Evolutionary conservation across 2,797 vertebrate genomes (phyloP).

Genomic region (Pseudochirops cupreus): DNA sequence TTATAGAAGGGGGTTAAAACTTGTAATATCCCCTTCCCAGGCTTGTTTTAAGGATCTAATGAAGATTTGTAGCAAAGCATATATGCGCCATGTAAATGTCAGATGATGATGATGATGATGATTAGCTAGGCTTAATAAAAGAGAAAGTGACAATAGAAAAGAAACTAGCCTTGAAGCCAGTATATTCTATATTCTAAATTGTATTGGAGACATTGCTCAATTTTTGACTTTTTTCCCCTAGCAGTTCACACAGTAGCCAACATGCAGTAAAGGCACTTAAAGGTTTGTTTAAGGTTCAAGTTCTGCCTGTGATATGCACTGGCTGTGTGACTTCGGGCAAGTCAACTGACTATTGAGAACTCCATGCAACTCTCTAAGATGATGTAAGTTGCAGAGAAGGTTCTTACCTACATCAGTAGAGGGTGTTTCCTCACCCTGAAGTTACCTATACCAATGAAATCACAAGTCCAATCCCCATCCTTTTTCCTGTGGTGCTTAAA

Average conservation of each 20-base stretch:
- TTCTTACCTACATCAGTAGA: not conserved
- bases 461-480: not conserved
- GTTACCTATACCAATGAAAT: not conserved
- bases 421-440: not conserved
- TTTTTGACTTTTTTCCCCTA: not conserved
- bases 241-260: not conserved
- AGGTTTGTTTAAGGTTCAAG: not conserved
- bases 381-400: not conserved
- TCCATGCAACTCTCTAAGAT: not conserved
- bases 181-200: not conserved
- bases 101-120: too few species aligned
- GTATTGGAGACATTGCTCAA: not conserved
- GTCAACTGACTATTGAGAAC: not conserved
- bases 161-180: not conserved
- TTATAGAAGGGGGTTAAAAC: too few species aligned
- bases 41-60: too few species aligned
- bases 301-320: not conserved
- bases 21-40: too few species aligned
- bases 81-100: too few species aligned
- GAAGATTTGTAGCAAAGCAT: too few species aligned
- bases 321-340: not conserved
- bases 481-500: not conserved
- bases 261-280: not conserved
- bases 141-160: too few species aligned
- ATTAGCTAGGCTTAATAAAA: too few species aligned